These are phyloP conservation scores for Polylopha cassiicola DNA, from an alignment of 2,888 invertebrate species.

Conservation along the genomic window DNA sequence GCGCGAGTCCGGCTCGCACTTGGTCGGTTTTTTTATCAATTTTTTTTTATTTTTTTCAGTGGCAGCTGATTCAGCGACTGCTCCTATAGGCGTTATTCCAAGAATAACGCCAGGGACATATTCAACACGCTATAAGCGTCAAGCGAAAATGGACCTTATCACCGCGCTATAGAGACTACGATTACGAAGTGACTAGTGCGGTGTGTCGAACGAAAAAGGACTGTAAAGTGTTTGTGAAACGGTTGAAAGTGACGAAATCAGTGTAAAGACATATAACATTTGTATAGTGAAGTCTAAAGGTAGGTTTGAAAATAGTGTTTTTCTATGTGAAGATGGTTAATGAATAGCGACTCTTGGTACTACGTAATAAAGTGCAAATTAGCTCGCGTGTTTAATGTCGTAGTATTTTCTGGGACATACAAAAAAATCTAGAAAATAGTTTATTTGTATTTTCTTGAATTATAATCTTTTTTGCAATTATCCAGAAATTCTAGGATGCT, in stretches of 20 bases:
- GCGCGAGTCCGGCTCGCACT: too few species aligned
- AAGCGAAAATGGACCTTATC: constrained; percentile 26
- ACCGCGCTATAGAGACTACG: constrained; percentile 37
- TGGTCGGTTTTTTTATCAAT: neutral
- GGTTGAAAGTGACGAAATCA: constrained; percentile 6
- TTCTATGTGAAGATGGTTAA: too few species aligned
- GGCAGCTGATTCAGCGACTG: constrained; percentile 76
- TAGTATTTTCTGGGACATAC: too few species aligned
- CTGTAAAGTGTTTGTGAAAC: constrained; percentile 4
- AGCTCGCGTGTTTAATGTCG: too few species aligned
- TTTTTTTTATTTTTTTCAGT: constrained; percentile 42
- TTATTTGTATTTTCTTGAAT: constrained; percentile 15
- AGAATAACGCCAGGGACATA: constrained; percentile 70
- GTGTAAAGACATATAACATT: constrained; percentile 6
- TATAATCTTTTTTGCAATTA: constrained; percentile 5
- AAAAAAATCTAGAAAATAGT: constrained; percentile 2
- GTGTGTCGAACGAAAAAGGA: too few species aligned
- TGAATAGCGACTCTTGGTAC: too few species aligned
- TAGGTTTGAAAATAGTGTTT: too few species aligned
- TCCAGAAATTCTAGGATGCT: neutral
- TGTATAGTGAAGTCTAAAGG: too few species aligned
- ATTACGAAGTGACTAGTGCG: constrained; percentile 26
- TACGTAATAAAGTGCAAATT: too few species aligned
- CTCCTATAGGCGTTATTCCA: constrained; percentile 71
- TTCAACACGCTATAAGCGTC: constrained; percentile 64